A percentile compares a stretch with the other conserved stretches of the same genome.
Conservation (phyloP, 2,113 vertebrate genomes). For the Syngnathoides biaculeatus region DNA sequence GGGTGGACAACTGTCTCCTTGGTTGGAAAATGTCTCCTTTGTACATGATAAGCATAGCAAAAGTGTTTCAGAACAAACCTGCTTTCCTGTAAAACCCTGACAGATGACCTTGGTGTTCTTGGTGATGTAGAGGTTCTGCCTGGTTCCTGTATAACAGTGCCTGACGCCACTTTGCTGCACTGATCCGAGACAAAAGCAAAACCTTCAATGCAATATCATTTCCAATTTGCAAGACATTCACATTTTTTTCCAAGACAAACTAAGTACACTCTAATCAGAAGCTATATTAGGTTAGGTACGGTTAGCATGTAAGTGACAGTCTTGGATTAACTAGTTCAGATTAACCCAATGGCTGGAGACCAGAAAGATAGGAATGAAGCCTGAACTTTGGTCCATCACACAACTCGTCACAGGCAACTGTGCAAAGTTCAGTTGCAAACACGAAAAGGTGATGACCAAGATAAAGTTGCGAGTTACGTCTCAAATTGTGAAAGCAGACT, state of each 20-base stretch:
- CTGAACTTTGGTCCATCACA: slow-evolving; percentile 7
- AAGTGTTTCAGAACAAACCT: slow-evolving; percentile 74
- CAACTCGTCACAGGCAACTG: not conserved
- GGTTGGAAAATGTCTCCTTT: not conserved
- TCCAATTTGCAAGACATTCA: not conserved
- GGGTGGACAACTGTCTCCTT: too few species aligned
- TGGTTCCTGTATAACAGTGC: slow-evolving; percentile 81
- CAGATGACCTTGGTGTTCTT: slow-evolving; percentile 93
- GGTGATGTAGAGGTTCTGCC: slow-evolving; percentile 86
- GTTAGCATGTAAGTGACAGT: not conserved
- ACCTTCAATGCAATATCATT: too few species aligned
- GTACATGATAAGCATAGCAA: not conserved
- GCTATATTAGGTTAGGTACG: not conserved
- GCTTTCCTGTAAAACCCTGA: slow-evolving; percentile 97
- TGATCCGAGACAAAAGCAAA: slow-evolving; percentile 45
- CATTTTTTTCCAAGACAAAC: not conserved
- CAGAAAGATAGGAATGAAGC: too few species aligned
- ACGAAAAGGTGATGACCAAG: not conserved
- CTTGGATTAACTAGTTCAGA: not conserved
- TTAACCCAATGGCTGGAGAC: not conserved
- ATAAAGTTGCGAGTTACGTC: not conserved
- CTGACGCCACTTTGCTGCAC: slow-evolving; percentile 89
- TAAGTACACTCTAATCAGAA: not conserved
- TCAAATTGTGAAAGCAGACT: not conserved
- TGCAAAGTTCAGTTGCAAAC: slow-evolving; percentile 7